phyloP scores from a whole-genome alignment of 2,888 invertebrate genomes.

The Drosophila macrospina region DNA sequence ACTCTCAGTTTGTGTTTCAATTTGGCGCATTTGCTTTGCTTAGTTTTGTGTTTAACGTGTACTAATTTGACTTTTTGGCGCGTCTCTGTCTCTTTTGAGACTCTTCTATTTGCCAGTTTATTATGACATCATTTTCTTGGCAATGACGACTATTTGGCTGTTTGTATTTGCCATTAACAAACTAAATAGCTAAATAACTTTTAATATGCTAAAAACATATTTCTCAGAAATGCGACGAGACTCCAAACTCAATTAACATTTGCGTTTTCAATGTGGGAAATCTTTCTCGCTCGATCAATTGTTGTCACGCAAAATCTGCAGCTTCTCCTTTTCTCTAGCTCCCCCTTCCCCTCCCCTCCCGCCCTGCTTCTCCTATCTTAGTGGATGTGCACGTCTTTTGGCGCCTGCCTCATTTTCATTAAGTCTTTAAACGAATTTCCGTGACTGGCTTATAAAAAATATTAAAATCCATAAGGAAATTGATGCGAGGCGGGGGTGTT shows the following conservation, averaged over 20 bases:
- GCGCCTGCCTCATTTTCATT: slow-evolving; percentile 69
- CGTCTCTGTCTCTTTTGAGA: slow-evolving; percentile 23
- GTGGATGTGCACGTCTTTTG: slow-evolving; percentile 58
- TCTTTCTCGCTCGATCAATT: slow-evolving; percentile 36
- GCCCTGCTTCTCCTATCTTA: neutral
- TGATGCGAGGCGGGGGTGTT: slow-evolving; percentile 46
- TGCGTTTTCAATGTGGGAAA: slow-evolving; percentile 17
- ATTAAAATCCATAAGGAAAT: slow-evolving; percentile 81
- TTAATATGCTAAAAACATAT: slow-evolving; percentile 24
- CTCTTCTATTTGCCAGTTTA: slow-evolving; percentile 54
- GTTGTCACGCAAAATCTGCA: slow-evolving; percentile 41
- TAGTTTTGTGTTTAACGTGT: slow-evolving; percentile 61
- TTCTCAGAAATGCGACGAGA: slow-evolving; percentile 13
- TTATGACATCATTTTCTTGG: slow-evolving; percentile 73
- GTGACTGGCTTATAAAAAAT: slow-evolving; percentile 79
- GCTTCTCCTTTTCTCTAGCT: neutral
- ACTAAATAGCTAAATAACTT: slow-evolving; percentile 42
- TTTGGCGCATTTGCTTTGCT: slow-evolving; percentile 69
- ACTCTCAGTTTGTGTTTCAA: slow-evolving; percentile 61
- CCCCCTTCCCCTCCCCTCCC: neutral
- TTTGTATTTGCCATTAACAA: slow-evolving; percentile 54
- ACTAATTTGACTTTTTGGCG: slow-evolving; percentile 70
- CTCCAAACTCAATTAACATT: slow-evolving; percentile 57
- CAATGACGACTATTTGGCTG: slow-evolving; percentile 28
- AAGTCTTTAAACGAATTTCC: slow-evolving; percentile 71